Evolutionary conservation across 2,113 vertebrate genomes (phyloP).

Genomic region (Muntiacus muntjak): DNA sequence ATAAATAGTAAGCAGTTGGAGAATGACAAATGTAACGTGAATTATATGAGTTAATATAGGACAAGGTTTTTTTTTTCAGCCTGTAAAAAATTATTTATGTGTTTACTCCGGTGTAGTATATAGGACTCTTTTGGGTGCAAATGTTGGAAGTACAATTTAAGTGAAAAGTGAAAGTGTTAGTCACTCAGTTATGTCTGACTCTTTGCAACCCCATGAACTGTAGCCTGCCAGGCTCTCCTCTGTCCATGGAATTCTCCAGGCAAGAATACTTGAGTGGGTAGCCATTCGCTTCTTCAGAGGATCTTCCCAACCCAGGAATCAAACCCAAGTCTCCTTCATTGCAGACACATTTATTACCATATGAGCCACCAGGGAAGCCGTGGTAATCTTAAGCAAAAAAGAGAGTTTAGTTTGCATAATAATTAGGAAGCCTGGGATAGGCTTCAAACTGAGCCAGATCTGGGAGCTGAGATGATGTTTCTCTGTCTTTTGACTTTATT

Average conservation of each 20-base stretch:
- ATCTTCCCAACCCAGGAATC: background rate
- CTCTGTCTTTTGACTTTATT: background rate
- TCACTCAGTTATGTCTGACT: background rate
- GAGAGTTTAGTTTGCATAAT: background rate
- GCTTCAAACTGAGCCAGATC: background rate
- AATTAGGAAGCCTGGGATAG: background rate
- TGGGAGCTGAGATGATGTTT: background rate
- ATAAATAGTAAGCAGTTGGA: background rate
- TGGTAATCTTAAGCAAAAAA: background rate
- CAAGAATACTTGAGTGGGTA: background rate
- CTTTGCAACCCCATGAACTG: background rate
- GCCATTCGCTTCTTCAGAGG: background rate
- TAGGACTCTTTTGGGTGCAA: background rate
- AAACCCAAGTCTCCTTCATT: background rate
- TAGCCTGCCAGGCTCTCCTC: background rate
- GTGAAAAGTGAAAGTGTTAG: background rate
- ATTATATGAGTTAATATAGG: background rate
- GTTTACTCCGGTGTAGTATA: background rate
- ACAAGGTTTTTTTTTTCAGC: background rate
- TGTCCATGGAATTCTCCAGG: background rate
- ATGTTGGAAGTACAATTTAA: constrained; percentile 25
- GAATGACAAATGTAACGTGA: constrained; percentile 4
- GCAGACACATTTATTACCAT: background rate
- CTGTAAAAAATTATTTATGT: constrained; percentile 9
- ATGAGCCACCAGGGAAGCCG: background rate